Evolutionary conservation across 2,888 invertebrate species (phyloP).

Genomic region (Acronicta psi): DNA sequence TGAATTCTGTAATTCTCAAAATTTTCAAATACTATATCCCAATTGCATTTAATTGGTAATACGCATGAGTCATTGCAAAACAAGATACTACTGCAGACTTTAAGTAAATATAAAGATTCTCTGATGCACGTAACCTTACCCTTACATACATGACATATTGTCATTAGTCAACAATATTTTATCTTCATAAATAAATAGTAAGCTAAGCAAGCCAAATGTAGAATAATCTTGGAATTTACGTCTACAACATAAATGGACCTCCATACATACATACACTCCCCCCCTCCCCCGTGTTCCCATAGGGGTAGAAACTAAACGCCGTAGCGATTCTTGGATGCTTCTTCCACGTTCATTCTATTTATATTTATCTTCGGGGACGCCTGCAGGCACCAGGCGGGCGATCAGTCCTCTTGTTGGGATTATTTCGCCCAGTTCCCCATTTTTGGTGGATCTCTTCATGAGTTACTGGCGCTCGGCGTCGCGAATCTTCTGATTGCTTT

Average conservation of each 20-base stretch:
- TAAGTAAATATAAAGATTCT: slow-evolving; percentile 24
- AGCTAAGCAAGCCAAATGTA: background rate
- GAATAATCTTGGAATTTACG: background rate
- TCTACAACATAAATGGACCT: background rate
- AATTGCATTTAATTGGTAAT: slow-evolving; percentile 23
- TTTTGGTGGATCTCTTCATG: no score
- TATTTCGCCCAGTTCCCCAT: no score
- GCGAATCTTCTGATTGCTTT: no score
- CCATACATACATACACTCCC: no score
- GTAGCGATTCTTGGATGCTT: no score
- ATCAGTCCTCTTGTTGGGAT: no score
- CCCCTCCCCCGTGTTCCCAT: no score
- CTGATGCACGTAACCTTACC: slow-evolving; percentile 10
- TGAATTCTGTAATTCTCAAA: background rate
- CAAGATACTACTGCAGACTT: slow-evolving; percentile 29
- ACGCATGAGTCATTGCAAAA: slow-evolving; percentile 32
- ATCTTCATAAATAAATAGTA: background rate
- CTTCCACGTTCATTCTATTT: no score
- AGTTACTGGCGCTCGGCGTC: no score
- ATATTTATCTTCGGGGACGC: no score
- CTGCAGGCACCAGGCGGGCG: no score
- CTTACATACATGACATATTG: slow-evolving; percentile 1
- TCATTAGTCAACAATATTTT: background rate
- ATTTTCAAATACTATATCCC: slow-evolving; percentile 11
- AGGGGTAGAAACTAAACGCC: no score